Base-by-base conservation (phyloP, 1,140 invertebrate genomes). In the Drosophila parabipectinata region DNA sequence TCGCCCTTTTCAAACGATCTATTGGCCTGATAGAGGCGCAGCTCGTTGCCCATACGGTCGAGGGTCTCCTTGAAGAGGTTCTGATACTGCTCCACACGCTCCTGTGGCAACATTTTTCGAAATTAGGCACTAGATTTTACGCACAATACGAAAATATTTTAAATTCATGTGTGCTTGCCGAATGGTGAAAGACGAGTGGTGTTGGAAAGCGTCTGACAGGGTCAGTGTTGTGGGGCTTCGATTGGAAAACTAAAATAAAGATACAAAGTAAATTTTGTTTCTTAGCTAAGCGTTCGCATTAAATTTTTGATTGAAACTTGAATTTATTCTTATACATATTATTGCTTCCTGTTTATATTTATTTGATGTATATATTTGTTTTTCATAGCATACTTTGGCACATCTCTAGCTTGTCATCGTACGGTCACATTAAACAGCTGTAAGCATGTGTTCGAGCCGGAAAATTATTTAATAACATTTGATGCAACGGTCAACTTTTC, bases 31-130 rank as follows among this genome's bases (percentile, higher is more conserved):
- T 73, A 85, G 6, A 18, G 52, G 2, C 56, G 57, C n/a, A 84
- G 24, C 3, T 50, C 51, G 6, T 3, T 14, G 8, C 44, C 39
- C n/a, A 64, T 39, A 12, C n/a, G 54, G 7, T 74, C 68, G 1
- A 87, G n/a, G 0, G 34, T 32, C 2, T 73, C 56, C 3, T 18
- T 41, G 2, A 87, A 47, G 0, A 12, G 51, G 1, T 24, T 34
- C 24, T 57, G 59, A 6, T 64, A 78, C 28, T 72, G 45, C 8
- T 71, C 56, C 9, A 30, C 12, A 7, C 71, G 79, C 12, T 79
- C 57, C 12, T 64, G 44, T 14, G 51, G 18, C 14, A 72, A 6
- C n/a, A 54, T 12, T 79, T 82, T 82, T 6, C 32, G 30, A 7
- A 8, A 21, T 1, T 18, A 51, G 32, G 10, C 6, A 26, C 21